Base-by-base conservation (phyloP, 2,113 vertebrate genomes). In the Chlorodrepanis virens region DNA sequence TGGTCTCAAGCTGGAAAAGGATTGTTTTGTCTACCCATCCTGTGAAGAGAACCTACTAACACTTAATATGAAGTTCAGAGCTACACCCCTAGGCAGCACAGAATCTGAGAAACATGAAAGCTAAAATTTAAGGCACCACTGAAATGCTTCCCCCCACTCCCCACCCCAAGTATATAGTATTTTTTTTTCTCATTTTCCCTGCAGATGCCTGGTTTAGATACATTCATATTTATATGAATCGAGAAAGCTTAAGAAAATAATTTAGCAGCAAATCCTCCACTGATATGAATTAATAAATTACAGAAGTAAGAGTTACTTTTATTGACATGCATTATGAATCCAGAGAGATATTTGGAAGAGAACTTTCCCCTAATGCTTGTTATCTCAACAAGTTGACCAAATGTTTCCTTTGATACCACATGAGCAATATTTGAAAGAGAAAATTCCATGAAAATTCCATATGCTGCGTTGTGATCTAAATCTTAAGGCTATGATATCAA, bases 71-170 rank as follows among this genome's bases (percentile, higher is more conserved):
- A 60, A 60, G 24, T 15, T 60, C 35, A 37, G 35, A 37, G 24
- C 16, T 60, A 27, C 24, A 6, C 3, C 57, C 11, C 24, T 37
- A 60, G 57, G 16, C 23, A 37, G 57, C 16, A 27, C 7, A 19
- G 57, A 37, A 37, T 60, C 24, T 60, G 35, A 39, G 19, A 39
- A 27, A 27, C 5, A 60, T 27, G 59, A 39, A 60, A 39, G 16
- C 24, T 39, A 27, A 39, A 39, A 39, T 11, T 60, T 60, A 60
- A 39, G 59, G 16, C 24, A 19, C 27, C 59, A 60, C 24, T 39
- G 35, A 16, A 37, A 22, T 24, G 6, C 1, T 71, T 31, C 6
- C 8, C 3, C 3, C 4, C 14, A 17, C 21, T 6, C 14, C 1
- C 4, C 5, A 4, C 23, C 28, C n/a, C 23, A 35, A 56, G 16